These are phyloP conservation scores for cat (Felis catus) DNA, from an alignment of 2,113 vertebrate genomes.

Conservation along the genomic window F.catus_Fca126_mat1.0 CM031415.1:177207001-177207500, in stretches of 20 bases:
- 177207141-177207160: slow-evolving; percentile 18
- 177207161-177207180: slow-evolving; percentile 5
- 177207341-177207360: not conserved
- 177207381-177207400: not conserved
- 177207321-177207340: not conserved
- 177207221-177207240: not conserved
- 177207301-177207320: not conserved
- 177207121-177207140: slow-evolving; percentile 40
- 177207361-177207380: not conserved
- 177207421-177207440: not conserved
- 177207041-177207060: slow-evolving; percentile 55
- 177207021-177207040: slow-evolving; percentile 51
- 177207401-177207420: not conserved
- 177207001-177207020: slow-evolving; percentile 59
- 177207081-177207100: slow-evolving; percentile 62
- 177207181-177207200: slow-evolving; percentile 1
- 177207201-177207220: not conserved
- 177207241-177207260: not conserved
- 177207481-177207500: not conserved
- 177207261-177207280: not conserved
- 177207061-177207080: slow-evolving; percentile 47
- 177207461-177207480: not conserved
- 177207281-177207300: not conserved
- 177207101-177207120: slow-evolving; percentile 54
- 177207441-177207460: not conserved